Evolutionary conservation across 2,797 vertebrate species (phyloP).

Genomic region (Rhynchotus rufescens): DNA sequence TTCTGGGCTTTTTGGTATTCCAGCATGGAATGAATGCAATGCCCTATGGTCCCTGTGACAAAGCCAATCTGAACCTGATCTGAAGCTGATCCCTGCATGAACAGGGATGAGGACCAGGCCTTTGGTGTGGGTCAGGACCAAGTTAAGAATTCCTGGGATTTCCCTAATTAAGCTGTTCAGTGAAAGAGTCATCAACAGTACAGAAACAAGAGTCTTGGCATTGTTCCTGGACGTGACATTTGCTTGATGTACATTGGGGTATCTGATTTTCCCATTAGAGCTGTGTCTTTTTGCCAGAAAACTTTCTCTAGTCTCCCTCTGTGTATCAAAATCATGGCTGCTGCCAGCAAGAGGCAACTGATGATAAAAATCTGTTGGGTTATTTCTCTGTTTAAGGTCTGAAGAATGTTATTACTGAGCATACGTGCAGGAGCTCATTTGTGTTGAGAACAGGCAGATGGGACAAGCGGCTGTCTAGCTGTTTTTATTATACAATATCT

Average conservation of each 20-base stretch:
- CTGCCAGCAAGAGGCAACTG: not conserved
- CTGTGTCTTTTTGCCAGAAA: not conserved
- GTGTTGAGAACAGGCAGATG: not conserved
- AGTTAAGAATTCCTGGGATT: not conserved
- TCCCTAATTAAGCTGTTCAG: not conserved
- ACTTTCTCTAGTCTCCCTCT: not conserved
- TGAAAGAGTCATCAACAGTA: not conserved
- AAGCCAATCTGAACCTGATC: not conserved
- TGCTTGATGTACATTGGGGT: not conserved
- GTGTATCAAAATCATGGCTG: not conserved
- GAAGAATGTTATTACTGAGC: not conserved
- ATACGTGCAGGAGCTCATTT: not conserved
- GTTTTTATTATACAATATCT: rapidly evolving
- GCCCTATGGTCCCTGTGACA: too few species aligned
- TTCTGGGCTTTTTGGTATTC: not conserved
- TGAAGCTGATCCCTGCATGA: not conserved
- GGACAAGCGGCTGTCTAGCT: not conserved
- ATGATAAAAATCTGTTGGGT: not conserved
- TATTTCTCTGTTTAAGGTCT: not conserved
- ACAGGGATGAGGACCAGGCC: not conserved
- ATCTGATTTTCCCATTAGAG: not conserved
- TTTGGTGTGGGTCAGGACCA: not conserved
- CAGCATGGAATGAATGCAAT: not conserved
- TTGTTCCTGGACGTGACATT: not conserved
- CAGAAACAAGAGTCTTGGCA: not conserved